Percentiles rank a stretch among this genome's conserved stretches.
Evolutionary conservation across 2,888 invertebrate genomes (phyloP).

Genomic region (Resseliella maxima): DNA sequence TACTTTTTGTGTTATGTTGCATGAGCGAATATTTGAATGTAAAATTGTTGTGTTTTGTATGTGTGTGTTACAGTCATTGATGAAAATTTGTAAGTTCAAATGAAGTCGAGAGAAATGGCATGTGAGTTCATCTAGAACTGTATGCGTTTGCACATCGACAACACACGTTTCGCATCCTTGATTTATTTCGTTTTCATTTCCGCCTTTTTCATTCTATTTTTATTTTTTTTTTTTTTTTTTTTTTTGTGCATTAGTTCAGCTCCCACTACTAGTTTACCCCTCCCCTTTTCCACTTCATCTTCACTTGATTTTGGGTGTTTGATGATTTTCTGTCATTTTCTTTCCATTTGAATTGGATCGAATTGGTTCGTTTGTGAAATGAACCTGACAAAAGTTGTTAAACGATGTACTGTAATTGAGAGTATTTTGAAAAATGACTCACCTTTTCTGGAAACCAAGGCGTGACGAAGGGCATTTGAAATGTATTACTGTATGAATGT

Average conservation of each 20-base stretch:
- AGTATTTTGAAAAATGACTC: constrained; percentile 62
- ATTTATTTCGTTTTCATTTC: constrained; percentile 38
- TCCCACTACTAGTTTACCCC: background rate
- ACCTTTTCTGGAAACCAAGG: constrained; percentile 96
- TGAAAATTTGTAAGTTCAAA: background rate
- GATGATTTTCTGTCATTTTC: constrained; percentile 41
- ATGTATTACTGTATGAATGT: constrained; percentile 93
- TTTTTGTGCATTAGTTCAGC: background rate
- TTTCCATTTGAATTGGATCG: background rate
- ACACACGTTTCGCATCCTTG: constrained; percentile 15
- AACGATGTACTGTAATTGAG: too few relatives aligned
- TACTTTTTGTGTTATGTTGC: too few relatives aligned
- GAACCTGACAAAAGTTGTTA: background rate
- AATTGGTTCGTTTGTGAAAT: background rate
- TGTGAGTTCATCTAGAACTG: background rate
- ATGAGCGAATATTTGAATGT: background rate
- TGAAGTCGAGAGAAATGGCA: background rate
- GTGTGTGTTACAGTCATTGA: too few relatives aligned
- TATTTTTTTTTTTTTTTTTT: background rate
- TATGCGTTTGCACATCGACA: background rate
- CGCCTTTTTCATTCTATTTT: background rate
- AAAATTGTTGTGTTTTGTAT: background rate
- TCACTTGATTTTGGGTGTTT: background rate
- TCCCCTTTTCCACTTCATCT: background rate
- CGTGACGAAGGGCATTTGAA: constrained; percentile 94